Conservation (phyloP, 2,888 invertebrate genomes). For the Drosophila prolongata region DNA sequence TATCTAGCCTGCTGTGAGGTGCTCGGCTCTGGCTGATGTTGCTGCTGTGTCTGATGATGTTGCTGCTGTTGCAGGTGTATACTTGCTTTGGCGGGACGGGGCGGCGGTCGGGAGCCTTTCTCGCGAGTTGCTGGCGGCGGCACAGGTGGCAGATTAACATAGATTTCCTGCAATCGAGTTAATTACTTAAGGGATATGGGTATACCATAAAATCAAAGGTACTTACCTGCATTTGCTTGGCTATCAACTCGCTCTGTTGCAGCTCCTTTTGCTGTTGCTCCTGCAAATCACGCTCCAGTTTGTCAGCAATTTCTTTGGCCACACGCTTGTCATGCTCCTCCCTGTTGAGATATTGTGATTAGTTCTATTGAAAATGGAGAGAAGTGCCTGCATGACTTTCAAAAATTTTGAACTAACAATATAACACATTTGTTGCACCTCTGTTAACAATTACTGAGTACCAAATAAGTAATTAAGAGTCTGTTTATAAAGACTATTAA, state of each 20-base stretch:
- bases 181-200: no score
- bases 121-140: constrained; percentile 76
- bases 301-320: constrained; percentile 88
- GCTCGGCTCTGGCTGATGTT: constrained; percentile 61
- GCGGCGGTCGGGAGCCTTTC: constrained; percentile 69
- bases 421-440: neutral
- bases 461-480: neutral
- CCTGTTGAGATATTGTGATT: constrained; percentile 80
- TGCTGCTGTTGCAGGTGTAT: constrained; percentile 65
- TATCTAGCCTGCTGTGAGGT: constrained; percentile 77
- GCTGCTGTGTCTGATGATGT: constrained; percentile 37
- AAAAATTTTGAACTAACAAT: neutral
- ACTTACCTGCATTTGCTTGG: constrained; percentile 85
- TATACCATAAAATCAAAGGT: no score
- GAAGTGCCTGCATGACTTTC: neutral
- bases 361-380: constrained; percentile 8
- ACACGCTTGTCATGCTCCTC: constrained; percentile 89
- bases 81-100: constrained; percentile 82
- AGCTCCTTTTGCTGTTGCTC: constrained; percentile 85
- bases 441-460: neutral
- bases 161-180: constrained; percentile 74
- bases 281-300: constrained; percentile 86
- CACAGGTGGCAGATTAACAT: constrained; percentile 82
- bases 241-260: constrained; percentile 86
- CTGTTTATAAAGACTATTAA: neutral